Percentiles rank a stretch among this genome's conserved stretches.
Conservation (phyloP, 2,888 invertebrate species). For the Notocelia uddmanniana region DNA sequence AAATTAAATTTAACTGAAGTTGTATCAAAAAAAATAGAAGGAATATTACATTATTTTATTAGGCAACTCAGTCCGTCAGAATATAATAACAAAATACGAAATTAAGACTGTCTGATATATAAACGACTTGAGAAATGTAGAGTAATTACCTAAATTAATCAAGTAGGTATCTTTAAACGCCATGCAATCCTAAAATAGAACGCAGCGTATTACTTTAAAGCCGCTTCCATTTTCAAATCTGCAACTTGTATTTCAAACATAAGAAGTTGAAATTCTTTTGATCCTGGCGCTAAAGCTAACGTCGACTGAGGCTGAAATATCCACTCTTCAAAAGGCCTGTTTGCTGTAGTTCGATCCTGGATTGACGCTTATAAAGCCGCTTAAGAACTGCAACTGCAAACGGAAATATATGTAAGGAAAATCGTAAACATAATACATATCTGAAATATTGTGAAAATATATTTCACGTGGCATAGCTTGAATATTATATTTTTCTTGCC, state of each 20-base stretch:
- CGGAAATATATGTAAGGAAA: slow-evolving; percentile 15
- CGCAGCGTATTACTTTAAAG: slow-evolving; percentile 11
- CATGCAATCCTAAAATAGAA: slow-evolving; percentile 13
- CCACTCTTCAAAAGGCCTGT: slow-evolving; percentile 36
- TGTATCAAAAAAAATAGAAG: not conserved
- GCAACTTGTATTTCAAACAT: slow-evolving; percentile 37
- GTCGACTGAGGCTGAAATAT: slow-evolving; percentile 26
- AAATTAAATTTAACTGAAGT: slow-evolving; percentile 2
- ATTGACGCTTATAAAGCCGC: slow-evolving; percentile 42
- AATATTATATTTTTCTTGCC: not conserved
- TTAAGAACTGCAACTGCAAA: slow-evolving; percentile 44
- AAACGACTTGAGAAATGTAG: too few species aligned
- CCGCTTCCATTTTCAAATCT: slow-evolving; percentile 30
- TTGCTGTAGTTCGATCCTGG: slow-evolving; percentile 34
- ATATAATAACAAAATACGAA: not conserved
- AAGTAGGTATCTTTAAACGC: not conserved
- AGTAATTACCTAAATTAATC: slow-evolving; percentile 26
- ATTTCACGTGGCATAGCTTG: not conserved
- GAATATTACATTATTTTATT: not conserved
- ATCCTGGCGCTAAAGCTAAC: slow-evolving; percentile 28
- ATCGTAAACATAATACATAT: not conserved
- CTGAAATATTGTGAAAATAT: not conserved
- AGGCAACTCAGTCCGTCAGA: not conserved
- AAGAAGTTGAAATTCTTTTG: slow-evolving; percentile 39
- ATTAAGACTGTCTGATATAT: not conserved